Conservation (phyloP, 35 echinoderm and acorn worm species). For the Holothuria glaberrima region DNA sequence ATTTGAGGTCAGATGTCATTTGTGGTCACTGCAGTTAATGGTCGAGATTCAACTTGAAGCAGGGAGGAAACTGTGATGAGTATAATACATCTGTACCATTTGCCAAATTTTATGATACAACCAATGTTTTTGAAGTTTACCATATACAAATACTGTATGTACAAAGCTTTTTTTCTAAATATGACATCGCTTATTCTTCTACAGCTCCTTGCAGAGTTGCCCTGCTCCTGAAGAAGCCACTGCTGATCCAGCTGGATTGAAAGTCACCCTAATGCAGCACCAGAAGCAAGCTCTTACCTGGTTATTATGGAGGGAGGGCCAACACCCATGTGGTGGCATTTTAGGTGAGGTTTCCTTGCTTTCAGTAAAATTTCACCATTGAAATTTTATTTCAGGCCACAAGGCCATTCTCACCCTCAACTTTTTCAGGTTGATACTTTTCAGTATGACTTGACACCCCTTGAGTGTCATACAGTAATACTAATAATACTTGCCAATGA, state of each 20-base stretch:
- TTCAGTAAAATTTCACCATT: background rate
- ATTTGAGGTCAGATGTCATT: too few species aligned
- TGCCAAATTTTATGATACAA: too few species aligned
- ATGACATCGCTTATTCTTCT: background rate
- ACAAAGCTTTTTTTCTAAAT: too few species aligned
- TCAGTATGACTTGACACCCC: background rate
- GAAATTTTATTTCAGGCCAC: background rate
- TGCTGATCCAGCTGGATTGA: constrained; percentile 75
- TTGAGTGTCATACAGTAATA: background rate
- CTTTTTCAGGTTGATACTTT: background rate
- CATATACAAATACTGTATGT: too few species aligned
- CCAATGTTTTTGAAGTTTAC: too few species aligned
- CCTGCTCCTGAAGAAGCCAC: constrained; percentile 69
- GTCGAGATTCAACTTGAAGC: too few species aligned
- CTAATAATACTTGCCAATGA: background rate
- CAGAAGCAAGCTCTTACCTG: constrained; percentile 87
- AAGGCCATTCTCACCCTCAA: background rate
- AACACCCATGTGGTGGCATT: constrained; percentile 97
- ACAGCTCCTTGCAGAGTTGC: constrained; percentile 85
- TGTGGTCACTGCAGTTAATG: too few species aligned
- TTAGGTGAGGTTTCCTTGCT: constrained; percentile 67
- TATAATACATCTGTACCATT: too few species aligned
- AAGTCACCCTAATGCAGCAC: constrained; percentile 86
- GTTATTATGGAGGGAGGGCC: constrained; percentile 86
- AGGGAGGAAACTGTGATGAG: too few species aligned